phyloP scores from a whole-genome alignment of 2,797 vertebrate genomes.

The Protonibea diacanthus region DNA sequence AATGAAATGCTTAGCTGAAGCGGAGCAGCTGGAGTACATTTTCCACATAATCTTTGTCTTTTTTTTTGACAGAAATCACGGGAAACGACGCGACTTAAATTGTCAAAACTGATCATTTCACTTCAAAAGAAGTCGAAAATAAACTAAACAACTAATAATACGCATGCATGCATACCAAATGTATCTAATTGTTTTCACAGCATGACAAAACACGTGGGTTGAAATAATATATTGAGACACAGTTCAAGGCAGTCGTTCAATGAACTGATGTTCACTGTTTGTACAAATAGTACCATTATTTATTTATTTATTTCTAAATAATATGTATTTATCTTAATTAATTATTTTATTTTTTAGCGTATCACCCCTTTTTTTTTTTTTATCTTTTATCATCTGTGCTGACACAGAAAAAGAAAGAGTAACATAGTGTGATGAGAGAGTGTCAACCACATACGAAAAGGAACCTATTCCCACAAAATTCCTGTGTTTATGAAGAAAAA shows the following conservation, averaged over 20 bases:
- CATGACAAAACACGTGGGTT: background rate
- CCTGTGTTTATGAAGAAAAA: slow-evolving; percentile 3
- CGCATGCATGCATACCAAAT: no score
- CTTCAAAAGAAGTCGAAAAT: background rate
- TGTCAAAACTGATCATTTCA: background rate
- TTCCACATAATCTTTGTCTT: no score
- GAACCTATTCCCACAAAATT: background rate
- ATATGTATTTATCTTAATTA: no score
- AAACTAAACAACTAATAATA: no score
- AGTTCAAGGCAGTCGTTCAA: slow-evolving; percentile 4
- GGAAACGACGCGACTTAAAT: background rate
- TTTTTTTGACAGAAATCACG: no score
- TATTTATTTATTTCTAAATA: background rate
- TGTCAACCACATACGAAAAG: background rate
- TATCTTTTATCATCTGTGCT: background rate
- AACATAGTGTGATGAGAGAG: background rate
- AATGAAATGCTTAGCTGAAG: no score
- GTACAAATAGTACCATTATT: background rate
- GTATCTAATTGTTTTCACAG: background rate
- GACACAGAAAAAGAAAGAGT: background rate
- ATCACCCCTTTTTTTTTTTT: background rate
- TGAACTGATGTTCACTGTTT: background rate
- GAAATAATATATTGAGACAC: slow-evolving; percentile 4
- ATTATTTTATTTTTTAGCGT: background rate
- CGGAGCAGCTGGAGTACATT: no score